Conservation (phyloP, 2,888 invertebrate genomes). For the Thymelicus acteon region DNA sequence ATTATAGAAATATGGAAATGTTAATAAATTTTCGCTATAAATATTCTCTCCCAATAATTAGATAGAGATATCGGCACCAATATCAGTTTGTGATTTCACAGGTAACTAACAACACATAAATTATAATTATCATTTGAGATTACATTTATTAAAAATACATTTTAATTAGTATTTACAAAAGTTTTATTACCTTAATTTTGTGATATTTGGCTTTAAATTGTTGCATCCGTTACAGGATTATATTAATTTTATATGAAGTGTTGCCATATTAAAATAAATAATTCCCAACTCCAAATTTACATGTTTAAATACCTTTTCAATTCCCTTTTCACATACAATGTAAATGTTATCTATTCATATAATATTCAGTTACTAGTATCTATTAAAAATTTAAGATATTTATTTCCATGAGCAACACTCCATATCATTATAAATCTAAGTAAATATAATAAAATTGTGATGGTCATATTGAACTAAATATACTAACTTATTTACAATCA, state of each 20-base stretch:
- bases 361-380: too few relatives aligned
- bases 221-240: constrained; percentile 54
- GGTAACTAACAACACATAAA: constrained; percentile 70
- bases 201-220: constrained; percentile 78
- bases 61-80: constrained; percentile 61
- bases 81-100: constrained; percentile 64
- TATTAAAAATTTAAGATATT: background rate
- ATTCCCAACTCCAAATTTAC: background rate
- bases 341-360: too few relatives aligned
- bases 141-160: constrained; percentile 59
- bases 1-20: background rate
- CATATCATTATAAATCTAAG: constrained; percentile 47
- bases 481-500: constrained; percentile 71
- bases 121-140: constrained; percentile 65
- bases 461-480: constrained; percentile 56
- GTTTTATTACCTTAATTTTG: constrained; percentile 63
- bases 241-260: constrained; percentile 51
- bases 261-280: constrained; percentile 38
- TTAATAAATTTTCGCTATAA: constrained; percentile 16
- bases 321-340: too few relatives aligned
- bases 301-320: too few relatives aligned
- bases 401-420: constrained; percentile 42
- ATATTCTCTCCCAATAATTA: constrained; percentile 38
- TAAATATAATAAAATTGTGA: constrained; percentile 60
- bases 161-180: constrained; percentile 56